Base-by-base conservation (phyloP, 1,140 invertebrate species). In the Hylyphantes graminicola region DNA sequence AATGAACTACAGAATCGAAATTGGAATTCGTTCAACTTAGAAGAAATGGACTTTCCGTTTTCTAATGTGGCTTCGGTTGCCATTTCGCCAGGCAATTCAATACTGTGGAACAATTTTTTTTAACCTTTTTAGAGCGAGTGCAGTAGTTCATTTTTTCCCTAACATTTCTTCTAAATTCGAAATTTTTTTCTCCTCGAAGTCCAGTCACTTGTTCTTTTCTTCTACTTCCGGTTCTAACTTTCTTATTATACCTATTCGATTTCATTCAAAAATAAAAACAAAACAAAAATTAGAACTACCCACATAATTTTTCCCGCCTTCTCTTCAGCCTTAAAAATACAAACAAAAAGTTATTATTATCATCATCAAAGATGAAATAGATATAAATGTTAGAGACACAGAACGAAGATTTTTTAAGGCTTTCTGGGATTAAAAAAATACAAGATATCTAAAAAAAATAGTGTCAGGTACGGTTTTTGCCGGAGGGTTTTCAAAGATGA, bases 1-100 rank as follows among this genome's bases (percentile, higher is more conserved):
- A 57, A 78, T 53, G 15, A 78, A 67, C 57, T 15, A 80, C 54
- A 70, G 21, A 68, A 73, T 57, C 65, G 61, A 67, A 83, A 83
- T 83, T 83, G 80, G 80, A 83, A 83, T 83, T 83, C 80, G 80
- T 75, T 83, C 80, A 83, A 83, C 80, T 83, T 57, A 35, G 68
- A 74, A 74, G 70, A 74, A 83, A 81, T 73, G 68, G 67, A 54
- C 79, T 81, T 83, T 74, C 21, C 57, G 68, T 83, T 83, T 81
- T 75, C 72, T 83, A 83, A 83, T 83, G 80, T 83, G 80, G 72
- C 80, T 75, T 54, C 79, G 61, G 72, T 48, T 72, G 80, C 61
- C 70, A 83, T 83, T 83, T 75, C 80, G 54, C 17, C 72, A 75
- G 61, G 59, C 80, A 83, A 83, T 83, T 75, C 68, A 75, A 74